Percentiles rank a stretch among this genome's conserved stretches.
phyloP scores from a whole-genome alignment of 1,140 invertebrate species.

The Zophobas morio region DNA sequence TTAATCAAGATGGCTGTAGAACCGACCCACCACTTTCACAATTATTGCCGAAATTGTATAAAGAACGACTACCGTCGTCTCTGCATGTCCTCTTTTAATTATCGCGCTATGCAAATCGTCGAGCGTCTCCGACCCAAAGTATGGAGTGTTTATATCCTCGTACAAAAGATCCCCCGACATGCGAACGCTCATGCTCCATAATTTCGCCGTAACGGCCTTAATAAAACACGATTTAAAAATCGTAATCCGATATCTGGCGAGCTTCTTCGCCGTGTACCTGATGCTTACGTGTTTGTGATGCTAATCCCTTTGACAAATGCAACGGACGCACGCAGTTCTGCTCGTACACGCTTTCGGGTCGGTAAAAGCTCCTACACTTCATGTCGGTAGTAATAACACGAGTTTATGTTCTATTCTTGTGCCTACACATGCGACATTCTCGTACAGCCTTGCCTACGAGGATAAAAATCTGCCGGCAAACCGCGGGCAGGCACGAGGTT shows the following conservation, averaged over 20 bases:
- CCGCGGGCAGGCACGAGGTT: not conserved
- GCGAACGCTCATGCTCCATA: constrained; percentile 3
- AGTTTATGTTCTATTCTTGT: constrained; percentile 46
- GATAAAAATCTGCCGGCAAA: constrained; percentile 23
- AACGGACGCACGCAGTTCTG: constrained; percentile 46
- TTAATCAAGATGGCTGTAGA: too few relatives aligned
- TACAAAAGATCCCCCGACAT: not conserved
- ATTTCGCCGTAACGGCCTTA: constrained; percentile 5
- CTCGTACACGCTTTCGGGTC: constrained; percentile 40
- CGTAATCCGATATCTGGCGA: constrained; percentile 46
- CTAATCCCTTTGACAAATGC: constrained; percentile 52
- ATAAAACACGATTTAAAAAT: constrained; percentile 47
- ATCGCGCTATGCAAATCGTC: not conserved
- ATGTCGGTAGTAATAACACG: constrained; percentile 47
- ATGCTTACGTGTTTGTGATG: constrained; percentile 48
- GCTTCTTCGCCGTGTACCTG: constrained; percentile 40
- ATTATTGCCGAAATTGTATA: too few relatives aligned
- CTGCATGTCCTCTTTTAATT: too few relatives aligned
- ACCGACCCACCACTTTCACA: too few relatives aligned
- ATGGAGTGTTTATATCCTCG: constrained; percentile 20
- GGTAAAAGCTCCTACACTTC: constrained; percentile 36
- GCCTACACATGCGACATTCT: constrained; percentile 46
- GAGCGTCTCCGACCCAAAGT: not conserved
- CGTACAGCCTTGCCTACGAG: constrained; percentile 19
- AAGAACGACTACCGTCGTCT: too few relatives aligned